phyloP scores from a whole-genome alignment of 2,888 invertebrate species.

The Thymelicus sylvestris region DNA sequence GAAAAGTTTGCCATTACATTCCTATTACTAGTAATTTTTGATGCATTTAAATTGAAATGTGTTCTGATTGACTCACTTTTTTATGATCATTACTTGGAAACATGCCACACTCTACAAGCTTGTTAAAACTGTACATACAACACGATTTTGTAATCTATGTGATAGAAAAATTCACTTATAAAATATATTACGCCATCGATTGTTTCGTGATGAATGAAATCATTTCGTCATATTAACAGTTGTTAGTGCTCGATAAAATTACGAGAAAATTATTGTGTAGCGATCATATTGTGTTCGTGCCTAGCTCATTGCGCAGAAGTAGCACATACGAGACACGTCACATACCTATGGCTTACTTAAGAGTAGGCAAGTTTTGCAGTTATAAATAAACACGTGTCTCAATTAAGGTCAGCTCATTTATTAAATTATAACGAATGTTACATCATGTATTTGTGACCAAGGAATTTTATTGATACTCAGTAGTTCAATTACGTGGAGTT shows the following conservation, averaged over 20 bases:
- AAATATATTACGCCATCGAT: conserved; percentile 12
- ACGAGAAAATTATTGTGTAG: conserved; percentile 28
- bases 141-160: too few species aligned
- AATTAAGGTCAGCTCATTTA: conserved; percentile 39
- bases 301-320: conserved; percentile 24
- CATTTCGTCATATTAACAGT: conserved; percentile 14
- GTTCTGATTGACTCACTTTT: too few species aligned
- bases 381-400: conserved; percentile 41
- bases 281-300: conserved; percentile 33
- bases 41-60: too few species aligned
- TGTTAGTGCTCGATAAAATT: conserved; percentile 14
- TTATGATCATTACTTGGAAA: too few species aligned
- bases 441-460: conserved; percentile 12
- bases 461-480: not conserved
- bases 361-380: conserved; percentile 43
- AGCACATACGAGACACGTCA: conserved; percentile 44
- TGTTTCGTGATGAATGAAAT: conserved; percentile 12
- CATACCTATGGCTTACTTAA: conserved; percentile 45
- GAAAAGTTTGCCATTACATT: too few species aligned
- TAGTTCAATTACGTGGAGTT: not conserved
- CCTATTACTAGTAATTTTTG: too few species aligned
- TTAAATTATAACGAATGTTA: conserved; percentile 25
- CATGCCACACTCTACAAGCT: too few species aligned
- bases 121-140: too few species aligned
- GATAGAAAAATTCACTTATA: too few species aligned